Evolutionary conservation across 2,888 invertebrate genomes (phyloP).

Genomic region (Ctenicera cuprea): DNA sequence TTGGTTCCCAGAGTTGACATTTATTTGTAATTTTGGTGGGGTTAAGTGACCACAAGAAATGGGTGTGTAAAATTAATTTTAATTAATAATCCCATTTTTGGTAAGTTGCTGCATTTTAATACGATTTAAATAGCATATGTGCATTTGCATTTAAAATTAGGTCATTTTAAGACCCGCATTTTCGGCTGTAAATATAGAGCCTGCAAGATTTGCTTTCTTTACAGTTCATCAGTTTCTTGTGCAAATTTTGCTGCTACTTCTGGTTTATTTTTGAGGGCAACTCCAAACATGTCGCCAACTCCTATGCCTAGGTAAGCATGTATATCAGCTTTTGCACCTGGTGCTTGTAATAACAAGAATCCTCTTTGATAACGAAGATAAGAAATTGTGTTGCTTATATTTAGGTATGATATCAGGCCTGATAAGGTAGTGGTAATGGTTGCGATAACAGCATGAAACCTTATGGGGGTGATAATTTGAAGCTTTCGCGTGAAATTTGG

Average conservation of each 20-base stretch:
- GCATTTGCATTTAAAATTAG: not conserved
- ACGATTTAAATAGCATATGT: not conserved
- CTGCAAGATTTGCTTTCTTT: constrained; percentile 5
- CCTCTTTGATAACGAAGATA: not conserved
- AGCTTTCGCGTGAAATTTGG: no score
- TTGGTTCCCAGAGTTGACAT: constrained; percentile 52
- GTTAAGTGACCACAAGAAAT: constrained; percentile 54
- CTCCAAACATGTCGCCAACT: constrained; percentile 69
- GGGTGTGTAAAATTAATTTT: constrained; percentile 56
- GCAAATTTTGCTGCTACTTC: constrained; percentile 21
- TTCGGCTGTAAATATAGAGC: constrained; percentile 36
- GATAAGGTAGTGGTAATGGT: not conserved
- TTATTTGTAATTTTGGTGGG: constrained; percentile 37
- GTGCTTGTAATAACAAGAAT: not conserved
- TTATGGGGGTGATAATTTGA: no score
- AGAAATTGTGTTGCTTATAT: not conserved
- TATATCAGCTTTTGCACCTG: constrained; percentile 29
- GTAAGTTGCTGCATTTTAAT: constrained; percentile 34
- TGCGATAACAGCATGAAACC: not conserved
- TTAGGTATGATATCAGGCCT: constrained; percentile 9
- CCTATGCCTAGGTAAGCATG: constrained; percentile 72
- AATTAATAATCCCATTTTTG: constrained; percentile 48
- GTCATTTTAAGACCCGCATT: not conserved
- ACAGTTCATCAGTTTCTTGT: constrained; percentile 22
- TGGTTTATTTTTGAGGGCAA: constrained; percentile 18